phyloP scores from a whole-genome alignment of 2,113 vertebrate species.

The Blennius ocellaris region DNA sequence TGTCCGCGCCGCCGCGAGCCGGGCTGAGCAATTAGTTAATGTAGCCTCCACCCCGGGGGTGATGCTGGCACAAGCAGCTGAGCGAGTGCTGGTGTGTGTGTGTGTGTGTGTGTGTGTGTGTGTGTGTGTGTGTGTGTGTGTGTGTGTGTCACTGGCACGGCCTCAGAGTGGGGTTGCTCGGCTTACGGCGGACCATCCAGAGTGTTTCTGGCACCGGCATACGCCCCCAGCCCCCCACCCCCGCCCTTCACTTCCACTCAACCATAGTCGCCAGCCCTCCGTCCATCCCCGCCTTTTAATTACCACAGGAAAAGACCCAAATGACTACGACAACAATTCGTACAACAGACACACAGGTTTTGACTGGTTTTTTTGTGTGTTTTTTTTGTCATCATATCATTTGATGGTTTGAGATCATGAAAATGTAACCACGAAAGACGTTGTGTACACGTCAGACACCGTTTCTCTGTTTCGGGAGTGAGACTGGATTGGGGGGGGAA shows the following conservation, averaged over 20 bases:
- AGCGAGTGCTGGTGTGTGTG: constrained; percentile 32
- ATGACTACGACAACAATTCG: constrained; percentile 33
- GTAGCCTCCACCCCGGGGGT: constrained; percentile 67
- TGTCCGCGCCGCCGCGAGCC: constrained; percentile 51
- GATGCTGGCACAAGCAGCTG: constrained; percentile 52
- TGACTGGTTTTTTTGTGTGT: neutral
- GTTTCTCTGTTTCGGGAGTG: too few relatives aligned
- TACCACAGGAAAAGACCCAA: constrained; percentile 39
- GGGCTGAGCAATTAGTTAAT: constrained; percentile 79
- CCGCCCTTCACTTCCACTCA: constrained; percentile 49
- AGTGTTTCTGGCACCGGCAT: constrained; percentile 62
- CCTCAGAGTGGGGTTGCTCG: constrained; percentile 44
- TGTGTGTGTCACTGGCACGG: constrained; percentile 54
- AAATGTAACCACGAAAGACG: too few relatives aligned
- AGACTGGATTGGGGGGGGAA: too few relatives aligned
- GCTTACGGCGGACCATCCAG: constrained; percentile 43
- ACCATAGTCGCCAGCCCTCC: constrained; percentile 39
- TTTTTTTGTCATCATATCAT: neutral
- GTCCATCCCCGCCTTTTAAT: constrained; percentile 67
- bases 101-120: constrained; percentile 3
- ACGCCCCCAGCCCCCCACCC: constrained; percentile 45
- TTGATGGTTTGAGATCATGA: neutral
- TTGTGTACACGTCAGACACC: too few relatives aligned
- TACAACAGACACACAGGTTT: constrained; percentile 19
- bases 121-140: constrained; percentile 35